Base-by-base conservation (phyloP, 30 jellyfish, hydroid and myxozoan species). In the Hydra vulgaris region DNA sequence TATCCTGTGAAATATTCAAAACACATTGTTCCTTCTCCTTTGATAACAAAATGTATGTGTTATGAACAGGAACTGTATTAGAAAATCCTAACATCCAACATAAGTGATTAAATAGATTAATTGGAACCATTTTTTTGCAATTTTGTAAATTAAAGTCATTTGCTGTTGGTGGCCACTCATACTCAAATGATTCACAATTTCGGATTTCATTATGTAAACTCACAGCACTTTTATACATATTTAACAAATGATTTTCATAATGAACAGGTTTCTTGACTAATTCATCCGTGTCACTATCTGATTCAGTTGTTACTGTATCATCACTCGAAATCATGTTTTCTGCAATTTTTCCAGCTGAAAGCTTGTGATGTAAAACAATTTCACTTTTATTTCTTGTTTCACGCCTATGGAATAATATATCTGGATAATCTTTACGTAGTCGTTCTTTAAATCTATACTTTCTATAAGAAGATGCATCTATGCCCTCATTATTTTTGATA, bases 101-200 rank as follows among this genome's bases (percentile, higher is more conserved):
- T 68, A 88, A 54, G 83, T 66, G 66, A 77, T 88, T 77, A 67
- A 77, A 88, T 52, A 82, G 54, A 17, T 25, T 16, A 15, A 80
- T 79, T 0, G 72, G 81, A 17, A 88, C 90, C 52, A 73, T 54
- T 56, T 81, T 72, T 26, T 70, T 15, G 54, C 21, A 88, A 82
- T 74, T 74, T 18, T 27, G 55, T 8, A 69, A 23, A 7, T 70
- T 19, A 27, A 86, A 26, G 72, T 86, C 93, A 16, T 84, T 21
- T 23, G 91, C 81, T 27, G 87, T 76, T 25, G 95, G 95, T 27
- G 94, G 94, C 92, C 92, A 84, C 23, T 73, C 53, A 21, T 20
- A n/a, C 23, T 21, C 20, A 53, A 73, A 73, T n/a, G 81, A 20
- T 1, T 73, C 81, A n/a, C n/a, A n/a, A 40, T 40, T 40, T 40